Evolutionary conservation across 2,113 vertebrate genomes (phyloP), one percentile per base, ranked within the genome.

Genomic region (Misgurnus anguillicaudatus): DNA sequence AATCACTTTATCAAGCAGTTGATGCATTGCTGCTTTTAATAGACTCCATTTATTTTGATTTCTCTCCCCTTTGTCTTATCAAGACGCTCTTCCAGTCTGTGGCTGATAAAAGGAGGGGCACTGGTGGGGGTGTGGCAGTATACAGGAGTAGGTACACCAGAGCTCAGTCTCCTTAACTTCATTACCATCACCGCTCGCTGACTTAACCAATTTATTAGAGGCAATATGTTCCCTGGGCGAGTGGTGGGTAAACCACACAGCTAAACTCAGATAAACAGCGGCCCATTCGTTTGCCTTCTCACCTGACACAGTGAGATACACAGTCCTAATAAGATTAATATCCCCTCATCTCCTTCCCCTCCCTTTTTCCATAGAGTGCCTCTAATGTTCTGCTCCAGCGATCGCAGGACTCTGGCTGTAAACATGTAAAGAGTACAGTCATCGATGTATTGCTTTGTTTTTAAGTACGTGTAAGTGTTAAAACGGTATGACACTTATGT

Each of bases 1-100:
- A 97, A 98, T 98, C 96, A 98, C 95, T 97, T 96, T 96, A 98
- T 98, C 97, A 98, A 97, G 95, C 93, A 94, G 94, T 95, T 97
- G 96, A 98, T 97, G 95, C 96, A 98, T 98, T 98, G 95, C 95
- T 94, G 92, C 93, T 94, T 95, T 95, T 98, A 98, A 98, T 98
- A 95, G 96, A 97, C 94, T 95, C 96, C 97, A 98, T 98, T 98
- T 97, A 98, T 98, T 99, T 95, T 96, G 95, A 97, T 98, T 97
- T 96, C 94, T 95, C 92, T 94, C 93, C 94, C 95, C 95, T 95
- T 95, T 93, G 95, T 97, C 95, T 97, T 97, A 96, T 94, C 92
- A 93, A 93, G 92, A 92, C 94, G 90, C 93, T 95, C 94, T 95
- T 92, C 91, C 94, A 98, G 95, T 96, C 94, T 94, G 92, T 90